Evolutionary conservation across 2,113 vertebrate genomes (phyloP).

Genomic region (Ancistrus triradiatus): DNA sequence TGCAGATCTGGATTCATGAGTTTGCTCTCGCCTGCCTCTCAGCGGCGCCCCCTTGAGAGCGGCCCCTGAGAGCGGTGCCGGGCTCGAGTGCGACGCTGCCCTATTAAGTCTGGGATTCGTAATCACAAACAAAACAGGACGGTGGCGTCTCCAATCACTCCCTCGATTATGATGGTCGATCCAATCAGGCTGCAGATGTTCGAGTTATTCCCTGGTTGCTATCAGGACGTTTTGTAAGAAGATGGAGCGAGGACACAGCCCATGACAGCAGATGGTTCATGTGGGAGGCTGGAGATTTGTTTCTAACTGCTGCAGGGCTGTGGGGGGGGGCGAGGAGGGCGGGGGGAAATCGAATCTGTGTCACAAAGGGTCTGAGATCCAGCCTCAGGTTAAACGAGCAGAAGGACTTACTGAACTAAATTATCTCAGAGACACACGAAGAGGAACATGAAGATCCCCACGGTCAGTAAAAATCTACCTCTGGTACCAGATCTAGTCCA

Average conservation of each 20-base stretch:
- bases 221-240: too few relatives aligned
- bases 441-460: neutral
- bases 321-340: slow-evolving; percentile 21
- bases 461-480: too few relatives aligned
- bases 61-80: slow-evolving; percentile 30
- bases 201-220: slow-evolving; percentile 5
- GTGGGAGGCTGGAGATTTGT: slow-evolving; percentile 31
- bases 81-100: slow-evolving; percentile 18
- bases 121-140: slow-evolving; percentile 30
- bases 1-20: slow-evolving; percentile 35
- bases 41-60: too few relatives aligned
- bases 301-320: slow-evolving; percentile 30
- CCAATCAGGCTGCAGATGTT: slow-evolving; percentile 30
- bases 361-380: slow-evolving; percentile 25
- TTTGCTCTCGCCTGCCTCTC: slow-evolving; percentile 28
- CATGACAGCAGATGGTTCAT: slow-evolving; percentile 34
- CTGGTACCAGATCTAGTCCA: too few relatives aligned
- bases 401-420: slow-evolving; percentile 29
- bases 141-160: slow-evolving; percentile 23
- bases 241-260: too few relatives aligned
- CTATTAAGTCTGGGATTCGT: slow-evolving; percentile 32
- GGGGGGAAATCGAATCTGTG: slow-evolving; percentile 41
- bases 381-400: slow-evolving; percentile 39
- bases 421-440: slow-evolving; percentile 40
- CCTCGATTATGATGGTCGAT: slow-evolving; percentile 35